Base-by-base conservation (phyloP, 2,797 vertebrate genomes). In the Protosalanx chinensis region DNA sequence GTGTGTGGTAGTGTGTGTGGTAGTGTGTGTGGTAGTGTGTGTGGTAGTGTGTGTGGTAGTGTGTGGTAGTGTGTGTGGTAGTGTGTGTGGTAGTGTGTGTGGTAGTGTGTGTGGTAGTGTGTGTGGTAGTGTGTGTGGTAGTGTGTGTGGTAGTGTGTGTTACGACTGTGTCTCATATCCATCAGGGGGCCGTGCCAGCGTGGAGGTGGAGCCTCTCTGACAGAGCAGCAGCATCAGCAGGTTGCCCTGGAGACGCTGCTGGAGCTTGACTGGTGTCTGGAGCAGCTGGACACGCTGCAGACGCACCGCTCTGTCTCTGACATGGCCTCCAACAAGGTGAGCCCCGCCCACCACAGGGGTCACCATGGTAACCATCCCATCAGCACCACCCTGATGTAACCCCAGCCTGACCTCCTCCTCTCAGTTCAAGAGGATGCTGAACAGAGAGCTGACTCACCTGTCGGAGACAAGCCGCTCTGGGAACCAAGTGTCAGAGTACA, bases 391-490 rank as follows among this genome's bases (percentile, higher is more conserved):
- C 12, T 20, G 23, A 16, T 33, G 27, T 20, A 60, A n/a, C 30
- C 20, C 15, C 49, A 29, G 20, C 30, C 66, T 12, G 12, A n/a
- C 30, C 70, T 70, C 75, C 46, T 74, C 64, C 67, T 27, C 29
- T 30, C 82, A 90, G 89, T 91, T 91, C 64, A 91, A 81, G 85
- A 93, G 95, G 85, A 95, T 96, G 94, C 85, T 96, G 85, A 96
- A 95, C 90, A 90, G 94, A 62, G 95, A 96, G 81, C 90, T 96
- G 72, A 94, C 93, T 67, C 95, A 96, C 81, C 86, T 96, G 77
- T 96, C 95, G 32, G 95, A 96, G 85, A 96, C 95, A 94, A 96
- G 95, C 87, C 94, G 95, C 81, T 96, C 95, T 0, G 95, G 95
- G 29, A 95, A 96, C 89, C 95, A 96, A 86, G 95, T 96, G 82